Base-by-base conservation (phyloP, 2,888 invertebrate genomes). In the Brachyptera risi region DNA sequence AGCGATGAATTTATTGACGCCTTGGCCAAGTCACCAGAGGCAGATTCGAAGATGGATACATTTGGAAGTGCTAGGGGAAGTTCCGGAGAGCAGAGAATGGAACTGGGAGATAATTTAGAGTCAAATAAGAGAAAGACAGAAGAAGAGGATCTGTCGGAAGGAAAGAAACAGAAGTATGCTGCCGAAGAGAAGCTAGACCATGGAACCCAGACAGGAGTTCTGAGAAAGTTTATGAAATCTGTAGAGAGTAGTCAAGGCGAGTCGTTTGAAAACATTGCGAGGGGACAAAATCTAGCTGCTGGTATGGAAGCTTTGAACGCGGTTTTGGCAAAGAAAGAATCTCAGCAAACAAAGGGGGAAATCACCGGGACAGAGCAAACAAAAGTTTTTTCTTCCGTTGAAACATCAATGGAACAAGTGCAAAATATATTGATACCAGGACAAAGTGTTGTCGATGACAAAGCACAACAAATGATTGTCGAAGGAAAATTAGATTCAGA, bases 1-100 rank as follows among this genome's bases (percentile, higher is more conserved):
- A 75, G 73, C 56, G 75, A 75, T 42, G 70, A 72, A 3, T 74
- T 74, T 60, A 70, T 71, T 0, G 75, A 74, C 50, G 73, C 73
- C 3, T 73, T 74, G 31, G 74, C 74, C n/a, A 75, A 74, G 35
- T 73, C 74, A 1, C 26, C 40, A 7, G 65, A 65, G 23, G 27
- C 56, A 15, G 42, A 15, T 3, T 44, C 56, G 5, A 37, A 38
- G 17, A 37, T 27, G 13, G 65, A 62, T n/a, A 61, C 67, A 2
- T 67, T 67, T 21, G 69, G 69, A 0, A 69, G 69, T 4, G 68
- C 67, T 0, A 59, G 59, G 19, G 65, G 59, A 9, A 65, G 65
- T 42, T 62, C 61, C 4, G 62, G 56, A 1, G 35, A 35, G 15
- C 9, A n/a, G 1, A 23, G 24, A 51, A 58, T 42, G 15, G 63